Evolutionary conservation across 2,888 invertebrate species (phyloP), one percentile per base, ranked within the genome.

Genomic region (Trichogramma evanescens): DNA sequence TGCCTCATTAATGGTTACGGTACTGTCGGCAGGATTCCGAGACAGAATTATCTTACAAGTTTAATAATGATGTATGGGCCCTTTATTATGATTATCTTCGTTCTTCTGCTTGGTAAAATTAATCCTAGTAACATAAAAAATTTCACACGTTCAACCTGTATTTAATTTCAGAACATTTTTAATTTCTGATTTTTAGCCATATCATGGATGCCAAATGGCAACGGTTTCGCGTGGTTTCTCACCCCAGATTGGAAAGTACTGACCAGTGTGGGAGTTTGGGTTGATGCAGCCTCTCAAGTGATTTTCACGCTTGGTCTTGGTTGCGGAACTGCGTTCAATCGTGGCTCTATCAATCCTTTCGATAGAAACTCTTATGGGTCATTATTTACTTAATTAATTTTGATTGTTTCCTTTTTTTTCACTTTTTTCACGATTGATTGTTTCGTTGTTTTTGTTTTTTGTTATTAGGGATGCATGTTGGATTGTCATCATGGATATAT

Each of bases 1-100:
- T 92, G 91, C 75, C 89, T 94, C 63, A 89, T 92, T 77, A 91
- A 75, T 83, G 89, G 93, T 43, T 91, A 95, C 65, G 89, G 92
- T 79, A 91, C 92, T 71, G 89, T 93, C 0, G 95, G 95, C 51
- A 95, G 91, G 83, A 90, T 89, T 50, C 86, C 87, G 6, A 88
- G 88, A 73, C 87, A 88, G 70, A 88, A 88, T 2, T 86, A 88
- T 0, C 73, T 87, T 13, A 88, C 88, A 71, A 88, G 88, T 0
- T 89, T 88, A 72, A 83, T 88, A 40, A 84, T 88, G 79, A 75
- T 88, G 67, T 84, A 86, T 0, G 84, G 84, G 0, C 74, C 88
- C 48, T 77, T 88, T 54, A 75, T 79, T 56, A 70, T 76, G 63
- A 74, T 75, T 72, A 66, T 67, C 26, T 26, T 26, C 26, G 26